Evolutionary conservation across 2,888 invertebrate species (phyloP), one percentile per base, ranked within the genome.

Genomic region (Dromius quadrimaculatus): DNA sequence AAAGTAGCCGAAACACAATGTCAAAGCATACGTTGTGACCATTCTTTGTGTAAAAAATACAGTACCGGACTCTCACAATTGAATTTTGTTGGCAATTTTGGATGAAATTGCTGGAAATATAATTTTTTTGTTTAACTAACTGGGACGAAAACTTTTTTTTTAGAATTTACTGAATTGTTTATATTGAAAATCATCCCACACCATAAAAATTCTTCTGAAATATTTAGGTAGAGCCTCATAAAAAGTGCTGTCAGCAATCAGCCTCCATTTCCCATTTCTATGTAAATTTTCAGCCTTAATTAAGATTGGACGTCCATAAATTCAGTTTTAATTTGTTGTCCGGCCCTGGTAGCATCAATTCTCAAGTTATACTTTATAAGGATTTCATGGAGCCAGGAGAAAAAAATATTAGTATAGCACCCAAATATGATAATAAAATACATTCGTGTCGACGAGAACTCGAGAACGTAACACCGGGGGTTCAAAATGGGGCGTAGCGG

Each of bases 401-500:
- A 43, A 43, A 43, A 68, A 57, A 59, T 68, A 68, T 68, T 59
- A 59, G 59, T 68, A 59, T 57, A 43, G 41, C 66, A 57, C 41
- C 38, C 57, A 66, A 68, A 68, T 68, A 68, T 59, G 68, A 68
- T 68, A 68, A 68, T 54, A 66, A 54, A 66, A 66, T 66, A 66
- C 41, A 17, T 68, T 28, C 32, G 34, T 68, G 59, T 36, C 43
- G 57, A 45, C 47, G 32, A 38, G 43, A n/a, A n/a, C n/a, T n/a
- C n/a, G 43, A 22, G 19, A 66, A 73, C 73, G 74, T 74, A 74
- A 74, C 74, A 74, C 74, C 72, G 71, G 74, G 74, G 74, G 74
- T 74, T 73, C 66, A 15, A 61, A 36, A 65, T 47, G 62, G 69
- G 72, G 69, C 43, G 69, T 36, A 50, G 41, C 41, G 6, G 45